phyloP scores from a whole-genome alignment of 1,140 invertebrate species.

The Drosophila lini region DNA sequence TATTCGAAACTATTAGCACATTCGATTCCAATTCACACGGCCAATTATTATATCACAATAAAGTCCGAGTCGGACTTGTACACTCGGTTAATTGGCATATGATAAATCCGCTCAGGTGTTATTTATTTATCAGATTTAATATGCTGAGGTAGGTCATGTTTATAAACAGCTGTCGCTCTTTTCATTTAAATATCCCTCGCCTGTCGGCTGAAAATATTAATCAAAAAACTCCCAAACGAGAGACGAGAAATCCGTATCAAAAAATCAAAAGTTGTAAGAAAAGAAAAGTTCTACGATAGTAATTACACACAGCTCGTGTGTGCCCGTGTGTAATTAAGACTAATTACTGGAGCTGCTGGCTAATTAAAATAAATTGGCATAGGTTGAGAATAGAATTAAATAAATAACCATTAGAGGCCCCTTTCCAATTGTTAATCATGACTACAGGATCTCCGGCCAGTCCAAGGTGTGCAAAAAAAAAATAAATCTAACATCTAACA shows the following conservation, averaged over 20 bases:
- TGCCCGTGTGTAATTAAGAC: constrained; percentile 45
- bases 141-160: constrained; percentile 75
- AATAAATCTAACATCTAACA: neutral
- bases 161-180: constrained; percentile 51
- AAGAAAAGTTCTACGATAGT: constrained; percentile 23
- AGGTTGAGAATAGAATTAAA: constrained; percentile 45
- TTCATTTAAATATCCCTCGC: constrained; percentile 18
- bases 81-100: constrained; percentile 60
- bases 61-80: constrained; percentile 25
- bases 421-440: constrained; percentile 52
- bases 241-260: constrained; percentile 1
- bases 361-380: constrained; percentile 62
- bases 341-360: constrained; percentile 45
- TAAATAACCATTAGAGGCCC: constrained; percentile 29
- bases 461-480: constrained; percentile 19
- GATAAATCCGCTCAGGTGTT: constrained; percentile 72
- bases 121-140: constrained; percentile 53
- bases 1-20: constrained; percentile 64
- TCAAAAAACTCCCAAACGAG: constrained; percentile 3
- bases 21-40: constrained; percentile 65
- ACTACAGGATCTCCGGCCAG: constrained; percentile 31
- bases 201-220: constrained; percentile 19
- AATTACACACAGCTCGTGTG: constrained; percentile 42
- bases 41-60: constrained; percentile 76
- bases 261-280: constrained; percentile 5